Base-by-base conservation (phyloP, 64 coral and sea anemone genomes). In the Acropora yongei region DNA sequence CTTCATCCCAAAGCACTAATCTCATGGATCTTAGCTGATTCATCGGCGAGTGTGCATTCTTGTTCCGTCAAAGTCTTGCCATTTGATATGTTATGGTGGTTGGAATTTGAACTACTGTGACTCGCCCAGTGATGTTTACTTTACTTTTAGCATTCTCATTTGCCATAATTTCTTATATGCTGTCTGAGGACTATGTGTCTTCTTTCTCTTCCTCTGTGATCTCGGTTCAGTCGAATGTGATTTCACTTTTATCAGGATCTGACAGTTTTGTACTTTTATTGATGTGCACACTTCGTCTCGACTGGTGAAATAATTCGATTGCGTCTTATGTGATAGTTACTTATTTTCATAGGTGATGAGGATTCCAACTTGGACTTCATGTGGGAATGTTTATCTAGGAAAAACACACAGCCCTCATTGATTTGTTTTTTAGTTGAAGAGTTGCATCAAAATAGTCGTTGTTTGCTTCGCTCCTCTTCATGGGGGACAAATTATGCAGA, bases 1-100 rank as follows among this genome's bases (percentile, higher is more conserved):
- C 86, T 40, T 93, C 86, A 16, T 93, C 68, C 92, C 92, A 93
- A 88, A 93, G 86, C 72, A 88, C 92, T 87, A 88, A 80, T 88
- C 92, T 93, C 74, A 92, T 88, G 72, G 92, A 93, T 77, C 84
- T 86, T 30, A 30, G 30, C 30, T 86, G 75, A 78, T 77, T 86
- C 82, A 75, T 93, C 82, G 77, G 90, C 86, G 66, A 92, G 61
- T 75, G 68, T 87, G 84, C 74, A 84, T 79, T 81, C 91, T 72
- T 93, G 84, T 80, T 88, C 88, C 3, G 18, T 87, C 74, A 87
- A 66, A 78, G 83, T 86, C 78, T 93, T 93, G 57, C 69, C 77
- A 84, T 30, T 30, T 30, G 30, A 30, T 85, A 30, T 85, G 48
- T 75, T 68, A 87, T 88, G 77, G 71, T 86, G 86, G 80, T 85